Evolutionary conservation across 2,797 vertebrate genomes (phyloP), one percentile per base, ranked within the genome.

Genomic region (Eleutherodactylus coqui): DNA sequence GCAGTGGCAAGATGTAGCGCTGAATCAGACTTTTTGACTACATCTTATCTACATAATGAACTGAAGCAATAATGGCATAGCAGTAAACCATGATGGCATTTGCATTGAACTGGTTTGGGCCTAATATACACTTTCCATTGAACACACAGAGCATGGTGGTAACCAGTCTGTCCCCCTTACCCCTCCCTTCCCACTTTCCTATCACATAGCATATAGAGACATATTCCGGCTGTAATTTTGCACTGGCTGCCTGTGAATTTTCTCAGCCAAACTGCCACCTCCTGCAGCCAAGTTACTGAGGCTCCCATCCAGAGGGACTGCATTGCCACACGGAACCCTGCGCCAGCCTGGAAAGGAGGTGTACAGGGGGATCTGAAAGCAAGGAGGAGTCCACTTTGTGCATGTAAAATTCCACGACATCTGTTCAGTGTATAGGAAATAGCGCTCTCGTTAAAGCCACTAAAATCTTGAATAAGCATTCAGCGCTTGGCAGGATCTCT

Each of bases 351-450:
- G 43, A 79, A 75, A 80, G 84, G 84, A 79, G 77, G 84, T 67
- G 84, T 43, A 79, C 58, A 43, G 85, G 73, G 82, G 84, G 84
- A 92, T 92, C 87, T 69, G 86, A 89, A 86, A 88, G 91, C 79
- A 85, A 92, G 92, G 93, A 90, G 92, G 92, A 94, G 93, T 91
- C 91, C 93, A 93, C 92, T 79, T 84, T 87, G 92, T 94, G 94
- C 94, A 95, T 95, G 95, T 95, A 95, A 96, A 96, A 97, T 97
- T 96, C 96, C 95, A 93, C 93, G 95, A 96, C 95, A 96, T 97
- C 96, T 97, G 96, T 95, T 96, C 95, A 92, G 90, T 91, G 92
- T 89, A 92, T 91, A 89, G 87, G 90, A 77, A 90, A 87, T 55
- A 70, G 88, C 27, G 86, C 34, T 85, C 92, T 88, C 91, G 92